A percentile compares a stretch with the other conserved stretches of the same genome.
Evolutionary conservation across 2,888 invertebrate genomes (phyloP).

Genomic region (Hyppa rectilinea): DNA sequence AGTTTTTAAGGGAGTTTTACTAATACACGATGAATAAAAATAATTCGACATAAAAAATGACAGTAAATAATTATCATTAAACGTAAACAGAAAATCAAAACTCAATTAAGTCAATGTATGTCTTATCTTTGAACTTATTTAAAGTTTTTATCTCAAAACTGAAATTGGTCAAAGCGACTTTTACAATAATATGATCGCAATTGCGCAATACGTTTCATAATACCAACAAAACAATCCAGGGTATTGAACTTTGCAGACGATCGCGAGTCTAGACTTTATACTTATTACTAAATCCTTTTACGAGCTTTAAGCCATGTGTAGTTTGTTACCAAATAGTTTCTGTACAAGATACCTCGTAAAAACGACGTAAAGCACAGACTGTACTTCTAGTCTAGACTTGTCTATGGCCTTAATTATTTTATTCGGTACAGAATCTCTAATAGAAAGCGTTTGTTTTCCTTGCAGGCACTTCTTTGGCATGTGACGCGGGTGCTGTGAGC

Average conservation of each 20-base stretch:
- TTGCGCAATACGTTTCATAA: background rate
- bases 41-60: no score
- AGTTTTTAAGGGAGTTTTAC: no score
- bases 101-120: no score
- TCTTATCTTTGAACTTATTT: no score
- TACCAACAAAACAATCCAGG: background rate
- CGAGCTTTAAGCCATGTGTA: constrained; percentile 3
- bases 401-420: background rate
- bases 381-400: no score
- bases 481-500: constrained; percentile 84
- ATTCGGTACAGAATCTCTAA: background rate
- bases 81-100: no score
- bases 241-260: constrained; percentile 19
- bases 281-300: constrained; percentile 3
- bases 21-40: no score
- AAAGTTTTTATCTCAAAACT: no score
- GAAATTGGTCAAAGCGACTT: no score
- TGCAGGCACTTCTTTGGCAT: constrained; percentile 82
- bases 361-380: no score
- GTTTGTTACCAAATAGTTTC: background rate
- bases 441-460: constrained; percentile 42
- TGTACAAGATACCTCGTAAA: background rate
- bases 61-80: no score
- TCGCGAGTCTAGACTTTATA: constrained; percentile 28
- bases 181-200: no score